phyloP scores from a whole-genome alignment of 2,113 vertebrate genomes.

The Daphoenositta chrysoptera region DNA sequence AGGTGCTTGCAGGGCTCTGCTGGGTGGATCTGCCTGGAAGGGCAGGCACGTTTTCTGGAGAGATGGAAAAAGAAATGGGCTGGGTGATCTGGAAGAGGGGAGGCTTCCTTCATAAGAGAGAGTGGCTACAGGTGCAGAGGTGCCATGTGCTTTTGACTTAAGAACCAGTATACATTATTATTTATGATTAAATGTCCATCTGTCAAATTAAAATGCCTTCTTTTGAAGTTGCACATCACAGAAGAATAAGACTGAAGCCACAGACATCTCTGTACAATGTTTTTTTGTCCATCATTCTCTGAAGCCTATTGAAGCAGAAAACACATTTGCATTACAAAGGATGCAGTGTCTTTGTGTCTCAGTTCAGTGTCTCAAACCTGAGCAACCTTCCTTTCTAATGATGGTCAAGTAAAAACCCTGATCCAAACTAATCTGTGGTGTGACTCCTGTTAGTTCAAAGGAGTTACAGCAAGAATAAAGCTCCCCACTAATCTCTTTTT shows the following conservation, averaged over 20 bases:
- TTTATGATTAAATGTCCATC: conserved; percentile 52
- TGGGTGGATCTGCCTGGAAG: not conserved
- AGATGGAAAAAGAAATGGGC: not conserved
- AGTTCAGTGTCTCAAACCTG: not conserved
- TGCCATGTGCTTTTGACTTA: not conserved
- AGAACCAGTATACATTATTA: not conserved
- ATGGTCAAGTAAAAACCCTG: not conserved
- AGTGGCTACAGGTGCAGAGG: conserved; percentile 14
- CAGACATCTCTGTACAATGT: conserved; percentile 35
- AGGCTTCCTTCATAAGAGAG: not conserved
- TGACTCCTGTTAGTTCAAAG: conserved; percentile 3
- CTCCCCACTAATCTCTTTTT: not conserved
- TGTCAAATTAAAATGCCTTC: conserved; percentile 51
- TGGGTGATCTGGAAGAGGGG: not conserved
- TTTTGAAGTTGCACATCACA: conserved; percentile 28
- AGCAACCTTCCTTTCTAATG: conserved; percentile 24
- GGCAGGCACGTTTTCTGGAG: not conserved
- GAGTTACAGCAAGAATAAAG: not conserved
- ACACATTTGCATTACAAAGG: conserved; percentile 57
- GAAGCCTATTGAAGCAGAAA: conserved; percentile 44
- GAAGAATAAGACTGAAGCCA: not conserved
- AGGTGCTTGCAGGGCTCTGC: not conserved
- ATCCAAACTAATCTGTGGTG: not conserved
- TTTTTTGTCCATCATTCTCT: conserved; percentile 31
- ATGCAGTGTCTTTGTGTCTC: conserved; percentile 17